phyloP scores from a whole-genome alignment of 2,797 vertebrate species.

The Myioborus miniatus region DNA sequence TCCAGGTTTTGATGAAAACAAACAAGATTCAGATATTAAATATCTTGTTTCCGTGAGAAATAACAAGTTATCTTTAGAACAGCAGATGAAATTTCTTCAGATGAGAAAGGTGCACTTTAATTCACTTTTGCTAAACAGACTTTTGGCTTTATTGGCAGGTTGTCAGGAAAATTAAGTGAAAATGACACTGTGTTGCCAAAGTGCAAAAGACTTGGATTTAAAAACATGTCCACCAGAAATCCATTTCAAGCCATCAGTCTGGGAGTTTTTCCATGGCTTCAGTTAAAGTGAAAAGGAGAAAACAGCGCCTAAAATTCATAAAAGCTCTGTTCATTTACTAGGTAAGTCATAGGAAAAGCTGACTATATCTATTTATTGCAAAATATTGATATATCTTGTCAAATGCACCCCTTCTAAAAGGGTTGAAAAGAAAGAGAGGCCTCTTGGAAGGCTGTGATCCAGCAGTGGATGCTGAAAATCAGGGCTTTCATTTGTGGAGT shows the following conservation, averaged over 20 bases:
- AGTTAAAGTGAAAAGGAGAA: background rate
- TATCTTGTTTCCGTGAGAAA: constrained; percentile 18
- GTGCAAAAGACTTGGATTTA: constrained; percentile 13
- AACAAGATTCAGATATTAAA: background rate
- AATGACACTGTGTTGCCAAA: background rate
- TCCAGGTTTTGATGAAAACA: background rate
- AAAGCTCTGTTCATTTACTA: background rate
- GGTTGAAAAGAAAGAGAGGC: background rate
- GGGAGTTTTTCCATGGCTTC: constrained; percentile 2
- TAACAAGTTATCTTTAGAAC: constrained; percentile 11
- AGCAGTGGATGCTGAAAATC: background rate
- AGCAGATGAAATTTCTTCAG: constrained; percentile 14
- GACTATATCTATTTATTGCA: background rate
- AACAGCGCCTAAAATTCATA: background rate
- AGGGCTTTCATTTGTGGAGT: background rate
- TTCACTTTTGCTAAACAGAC: background rate
- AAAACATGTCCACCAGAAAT: constrained; percentile 19
- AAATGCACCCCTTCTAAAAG: background rate
- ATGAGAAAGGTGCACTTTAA: constrained; percentile 10
- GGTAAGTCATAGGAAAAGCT: background rate
- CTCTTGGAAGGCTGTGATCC: background rate
- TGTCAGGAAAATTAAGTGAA: constrained; percentile 43
- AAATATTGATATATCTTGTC: background rate
- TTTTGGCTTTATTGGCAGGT: constrained; percentile 1
- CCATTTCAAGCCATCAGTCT: background rate